phyloP scores from a whole-genome alignment of 2,113 vertebrate species.

The Pseudonaja textilis region DNA sequence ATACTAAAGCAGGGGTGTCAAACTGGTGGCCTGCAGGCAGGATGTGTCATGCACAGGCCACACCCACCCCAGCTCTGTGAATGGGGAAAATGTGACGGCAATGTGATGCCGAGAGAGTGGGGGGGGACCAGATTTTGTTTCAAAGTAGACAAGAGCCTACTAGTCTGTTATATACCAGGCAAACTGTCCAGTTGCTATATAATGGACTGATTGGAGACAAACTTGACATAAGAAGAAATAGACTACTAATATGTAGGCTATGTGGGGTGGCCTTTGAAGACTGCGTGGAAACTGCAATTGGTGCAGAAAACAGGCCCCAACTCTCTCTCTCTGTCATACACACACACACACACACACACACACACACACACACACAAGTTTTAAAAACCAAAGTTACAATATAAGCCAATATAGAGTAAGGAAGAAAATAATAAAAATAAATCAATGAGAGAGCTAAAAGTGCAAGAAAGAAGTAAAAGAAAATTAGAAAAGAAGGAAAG shows the following conservation, averaged over 20 bases:
- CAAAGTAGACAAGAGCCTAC: neutral
- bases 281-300: neutral
- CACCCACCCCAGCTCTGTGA: too few relatives aligned
- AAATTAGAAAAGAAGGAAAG: neutral
- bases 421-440: neutral
- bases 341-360: neutral
- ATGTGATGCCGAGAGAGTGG: too few relatives aligned
- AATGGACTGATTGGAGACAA: neutral
- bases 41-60: too few relatives aligned
- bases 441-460: neutral
- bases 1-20: neutral
- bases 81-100: too few relatives aligned
- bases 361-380: neutral
- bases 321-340: too few relatives aligned
- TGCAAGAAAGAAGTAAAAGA: neutral
- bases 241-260: neutral
- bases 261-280: neutral
- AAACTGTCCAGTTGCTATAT: neutral
- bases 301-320: neutral
- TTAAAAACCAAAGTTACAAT: neutral
- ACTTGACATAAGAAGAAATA: neutral
- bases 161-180: neutral
- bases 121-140: neutral
- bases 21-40: too few relatives aligned
- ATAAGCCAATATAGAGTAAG: neutral